A percentile compares a stretch with the other conserved stretches of the same genome.
phyloP scores from a whole-genome alignment of 1,140 invertebrate genomes.

The Andricus grossulariae region DNA sequence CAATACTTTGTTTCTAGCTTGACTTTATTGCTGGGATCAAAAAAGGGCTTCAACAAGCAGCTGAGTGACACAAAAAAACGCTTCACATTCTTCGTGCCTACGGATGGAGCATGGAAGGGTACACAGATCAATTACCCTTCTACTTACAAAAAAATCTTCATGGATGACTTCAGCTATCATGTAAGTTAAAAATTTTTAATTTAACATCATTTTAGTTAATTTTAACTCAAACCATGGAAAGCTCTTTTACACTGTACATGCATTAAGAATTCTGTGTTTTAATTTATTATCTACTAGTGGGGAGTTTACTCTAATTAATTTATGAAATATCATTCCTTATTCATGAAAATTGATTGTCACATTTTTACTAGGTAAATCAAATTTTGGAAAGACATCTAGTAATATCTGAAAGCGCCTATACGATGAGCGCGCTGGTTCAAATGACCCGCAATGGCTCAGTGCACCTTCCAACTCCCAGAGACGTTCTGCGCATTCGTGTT shows the following conservation, averaged over 20 bases:
- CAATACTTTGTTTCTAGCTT: constrained; percentile 77
- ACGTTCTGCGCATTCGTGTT: constrained; percentile 82
- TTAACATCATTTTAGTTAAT: too few relatives aligned
- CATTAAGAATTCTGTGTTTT: too few relatives aligned
- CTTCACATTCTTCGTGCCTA: constrained; percentile 94
- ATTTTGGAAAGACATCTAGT: constrained; percentile 90
- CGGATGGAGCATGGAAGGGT: constrained; percentile 89
- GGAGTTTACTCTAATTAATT: too few relatives aligned
- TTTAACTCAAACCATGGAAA: too few relatives aligned
- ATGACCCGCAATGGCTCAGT: constrained; percentile 79
- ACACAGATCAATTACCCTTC: constrained; percentile 84
- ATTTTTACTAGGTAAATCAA: constrained; percentile 80
- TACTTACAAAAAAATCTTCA: constrained; percentile 88
- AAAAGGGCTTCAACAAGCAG: constrained; percentile 85
- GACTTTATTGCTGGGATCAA: constrained; percentile 84
- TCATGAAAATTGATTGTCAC: not conserved
- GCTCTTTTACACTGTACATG: too few relatives aligned
- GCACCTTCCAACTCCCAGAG: constrained; percentile 82
- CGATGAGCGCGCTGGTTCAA: constrained; percentile 86
- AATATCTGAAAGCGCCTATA: constrained; percentile 82
- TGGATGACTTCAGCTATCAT: constrained; percentile 87
- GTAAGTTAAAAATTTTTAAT: constrained; percentile 76
- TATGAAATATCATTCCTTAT: not conserved
- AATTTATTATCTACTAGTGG: too few relatives aligned
- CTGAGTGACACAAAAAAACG: constrained; percentile 85